Conservation (phyloP, 2,797 vertebrate genomes). For the Dendrocincla fuliginosa region DNA sequence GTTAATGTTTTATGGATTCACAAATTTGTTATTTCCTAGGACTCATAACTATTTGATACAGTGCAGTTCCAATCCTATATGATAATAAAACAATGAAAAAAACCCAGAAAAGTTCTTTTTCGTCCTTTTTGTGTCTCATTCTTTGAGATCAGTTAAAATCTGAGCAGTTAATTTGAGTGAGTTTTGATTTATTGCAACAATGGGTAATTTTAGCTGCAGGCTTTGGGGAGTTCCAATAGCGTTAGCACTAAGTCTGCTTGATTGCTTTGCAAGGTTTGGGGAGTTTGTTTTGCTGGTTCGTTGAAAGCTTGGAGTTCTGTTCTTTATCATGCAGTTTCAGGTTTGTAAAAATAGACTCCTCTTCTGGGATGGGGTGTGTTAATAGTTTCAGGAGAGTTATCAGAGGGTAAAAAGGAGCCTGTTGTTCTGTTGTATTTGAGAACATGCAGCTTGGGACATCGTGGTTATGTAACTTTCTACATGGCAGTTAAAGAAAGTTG, state of each 20-base stretch:
- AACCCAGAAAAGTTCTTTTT: neutral
- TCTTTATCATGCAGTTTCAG: neutral
- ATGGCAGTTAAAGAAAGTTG: neutral
- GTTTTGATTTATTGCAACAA: neutral
- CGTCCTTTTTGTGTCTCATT: neutral
- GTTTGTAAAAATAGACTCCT: neutral
- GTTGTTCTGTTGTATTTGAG: neutral
- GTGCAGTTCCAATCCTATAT: neutral
- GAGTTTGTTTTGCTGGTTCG: neutral
- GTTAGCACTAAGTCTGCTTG: neutral
- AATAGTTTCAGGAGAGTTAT: neutral
- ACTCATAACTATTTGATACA: neutral
- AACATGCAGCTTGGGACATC: neutral
- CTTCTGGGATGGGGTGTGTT: neutral
- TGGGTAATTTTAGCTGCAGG: neutral
- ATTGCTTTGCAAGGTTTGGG: neutral
- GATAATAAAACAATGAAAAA: neutral
- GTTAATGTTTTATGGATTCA: neutral
- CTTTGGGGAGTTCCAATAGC: neutral
- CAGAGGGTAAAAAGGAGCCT: neutral
- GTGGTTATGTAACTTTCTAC: neutral
- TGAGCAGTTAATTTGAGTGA: neutral
- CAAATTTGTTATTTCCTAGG: neutral
- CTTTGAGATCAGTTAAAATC: neutral
- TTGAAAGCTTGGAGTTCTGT: neutral